Base-by-base conservation (phyloP, 2,113 vertebrate genomes). In the Alaudala cheleensis region DNA sequence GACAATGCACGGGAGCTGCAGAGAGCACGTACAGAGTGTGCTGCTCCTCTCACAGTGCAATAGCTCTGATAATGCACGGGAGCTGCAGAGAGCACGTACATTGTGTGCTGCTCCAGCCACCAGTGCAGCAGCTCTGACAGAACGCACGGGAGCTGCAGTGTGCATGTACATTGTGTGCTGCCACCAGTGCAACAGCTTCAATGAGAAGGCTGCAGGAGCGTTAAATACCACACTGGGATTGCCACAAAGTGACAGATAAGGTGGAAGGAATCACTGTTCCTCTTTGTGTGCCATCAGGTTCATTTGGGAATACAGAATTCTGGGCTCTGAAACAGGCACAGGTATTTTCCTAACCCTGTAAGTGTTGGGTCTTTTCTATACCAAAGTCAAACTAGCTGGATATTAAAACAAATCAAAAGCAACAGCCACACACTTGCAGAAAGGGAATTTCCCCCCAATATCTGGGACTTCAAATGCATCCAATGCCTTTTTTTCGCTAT, bases 171-270 rank as follows among this genome's bases (percentile, higher is more conserved):
- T 19, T 3, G 39, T 5, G 29, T n/a, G 92, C 92, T 58, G 1
- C 1, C 71, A 2, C 37, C 1, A 9, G 50, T 1, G 4, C 0
- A 29, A 14, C 2, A 12, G 73, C 58, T 21, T 5, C 5, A 12
- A 21, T 4, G 10, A 14, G 39, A 4, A 12, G 40, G 50, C 76
- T 65, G 64, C 9, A 22, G 53, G 34, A 67, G 31, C 2, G 2
- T 4, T 5, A 5, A 29, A 10, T 1, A 2, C 3, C 79, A 4
- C 29, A 1, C 2, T 10, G 34, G 72, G 51, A 34, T 34, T 8
- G 1, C 39, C 22, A 5, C 51, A 28, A 16, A 56, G 74, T 0
- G 23, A 61, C 16, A 11, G 62, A 3, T 2, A 28, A 12, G 39
- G 13, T 2, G 28, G 65, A 49, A 81, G 6, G 14, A 51, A n/a